These are phyloP conservation scores for Drosophila obscura DNA, from an alignment of 1,140 invertebrate species.

Conservation along the genomic window DNA sequence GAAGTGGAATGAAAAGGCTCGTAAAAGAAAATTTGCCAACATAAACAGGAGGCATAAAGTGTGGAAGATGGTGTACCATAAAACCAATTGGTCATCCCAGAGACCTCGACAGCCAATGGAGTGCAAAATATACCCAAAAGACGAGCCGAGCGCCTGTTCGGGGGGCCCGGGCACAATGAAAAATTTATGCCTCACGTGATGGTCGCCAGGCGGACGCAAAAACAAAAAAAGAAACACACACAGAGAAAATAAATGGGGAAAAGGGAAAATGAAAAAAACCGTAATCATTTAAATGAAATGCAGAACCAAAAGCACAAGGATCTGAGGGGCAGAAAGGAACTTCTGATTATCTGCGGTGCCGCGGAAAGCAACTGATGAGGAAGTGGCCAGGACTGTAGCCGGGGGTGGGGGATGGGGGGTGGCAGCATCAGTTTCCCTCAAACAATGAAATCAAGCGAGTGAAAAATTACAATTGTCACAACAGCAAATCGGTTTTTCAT, in stretches of 20 bases:
- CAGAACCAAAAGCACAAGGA: constrained; percentile 26
- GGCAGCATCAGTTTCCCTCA: constrained; percentile 46
- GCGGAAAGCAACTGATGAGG: constrained; percentile 5
- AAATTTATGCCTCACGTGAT: constrained; percentile 65
- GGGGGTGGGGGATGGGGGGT: neutral
- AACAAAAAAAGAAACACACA: constrained; percentile 18
- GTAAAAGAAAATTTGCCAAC: constrained; percentile 63
- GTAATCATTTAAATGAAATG: constrained; percentile 76
- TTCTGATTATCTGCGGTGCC: constrained; percentile 37
- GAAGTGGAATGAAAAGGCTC: constrained; percentile 69
- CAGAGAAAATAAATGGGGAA: constrained; percentile 9
- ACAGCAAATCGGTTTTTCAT: constrained; percentile 79
- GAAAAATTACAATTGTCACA: constrained; percentile 82
- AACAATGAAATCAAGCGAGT: constrained; percentile 73
- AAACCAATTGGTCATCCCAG: constrained; percentile 67
- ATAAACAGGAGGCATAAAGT: constrained; percentile 32
- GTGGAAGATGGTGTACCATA: constrained; percentile 41
- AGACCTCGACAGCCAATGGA: constrained; percentile 54
- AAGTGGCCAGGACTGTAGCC: constrained; percentile 18
- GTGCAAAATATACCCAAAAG: constrained; percentile 73
- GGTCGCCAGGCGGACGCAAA: constrained; percentile 30
- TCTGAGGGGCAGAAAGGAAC: constrained; percentile 6
- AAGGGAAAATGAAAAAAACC: constrained; percentile 45
- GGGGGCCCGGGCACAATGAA: constrained; percentile 41
- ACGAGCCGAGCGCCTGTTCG: constrained; percentile 11